Evolutionary conservation across 2,888 invertebrate genomes (phyloP).

Genomic region (Calephelis perditalis): DNA sequence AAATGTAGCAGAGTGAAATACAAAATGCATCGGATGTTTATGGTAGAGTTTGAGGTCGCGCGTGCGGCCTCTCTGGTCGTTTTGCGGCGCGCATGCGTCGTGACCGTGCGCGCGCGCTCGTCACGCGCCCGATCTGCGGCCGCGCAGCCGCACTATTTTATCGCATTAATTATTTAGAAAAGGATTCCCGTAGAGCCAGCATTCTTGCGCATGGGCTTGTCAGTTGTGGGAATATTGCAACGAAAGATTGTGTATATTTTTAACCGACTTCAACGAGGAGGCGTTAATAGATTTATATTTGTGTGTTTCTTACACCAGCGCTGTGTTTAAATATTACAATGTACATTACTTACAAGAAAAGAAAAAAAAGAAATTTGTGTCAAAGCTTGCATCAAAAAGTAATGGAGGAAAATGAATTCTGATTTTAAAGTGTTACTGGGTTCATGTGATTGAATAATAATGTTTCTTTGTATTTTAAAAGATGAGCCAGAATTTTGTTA

Average conservation of each 20-base stretch:
- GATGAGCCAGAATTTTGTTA: too few relatives aligned
- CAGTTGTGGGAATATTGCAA: slow-evolving; percentile 53
- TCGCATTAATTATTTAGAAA: slow-evolving; percentile 77
- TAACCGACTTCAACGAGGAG: neutral
- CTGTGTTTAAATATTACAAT: too few relatives aligned
- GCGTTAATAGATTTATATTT: too few relatives aligned
- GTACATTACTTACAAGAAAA: too few relatives aligned
- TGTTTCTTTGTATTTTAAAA: too few relatives aligned
- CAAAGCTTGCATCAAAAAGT: too few relatives aligned
- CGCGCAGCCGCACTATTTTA: slow-evolving; percentile 70
- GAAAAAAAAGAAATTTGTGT: too few relatives aligned
- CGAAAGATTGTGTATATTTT: neutral
- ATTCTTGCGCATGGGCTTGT: slow-evolving; percentile 50
- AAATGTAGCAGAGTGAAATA: slow-evolving; percentile 30
- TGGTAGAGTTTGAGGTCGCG: slow-evolving; percentile 50
- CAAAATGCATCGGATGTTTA: slow-evolving; percentile 20
- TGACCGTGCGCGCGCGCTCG: slow-evolving; percentile 71
- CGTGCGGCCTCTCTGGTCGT: slow-evolving; percentile 60
- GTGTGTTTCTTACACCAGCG: too few relatives aligned
- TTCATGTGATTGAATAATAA: too few relatives aligned
- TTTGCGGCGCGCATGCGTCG: slow-evolving; percentile 65
- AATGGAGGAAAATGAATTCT: too few relatives aligned
- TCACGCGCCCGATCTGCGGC: slow-evolving; percentile 61
- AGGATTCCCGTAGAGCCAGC: slow-evolving; percentile 63
- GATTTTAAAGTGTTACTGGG: too few relatives aligned